These are phyloP conservation scores for Andrena fulva DNA, from an alignment of 2,888 invertebrate species.

Conservation along the genomic window DNA sequence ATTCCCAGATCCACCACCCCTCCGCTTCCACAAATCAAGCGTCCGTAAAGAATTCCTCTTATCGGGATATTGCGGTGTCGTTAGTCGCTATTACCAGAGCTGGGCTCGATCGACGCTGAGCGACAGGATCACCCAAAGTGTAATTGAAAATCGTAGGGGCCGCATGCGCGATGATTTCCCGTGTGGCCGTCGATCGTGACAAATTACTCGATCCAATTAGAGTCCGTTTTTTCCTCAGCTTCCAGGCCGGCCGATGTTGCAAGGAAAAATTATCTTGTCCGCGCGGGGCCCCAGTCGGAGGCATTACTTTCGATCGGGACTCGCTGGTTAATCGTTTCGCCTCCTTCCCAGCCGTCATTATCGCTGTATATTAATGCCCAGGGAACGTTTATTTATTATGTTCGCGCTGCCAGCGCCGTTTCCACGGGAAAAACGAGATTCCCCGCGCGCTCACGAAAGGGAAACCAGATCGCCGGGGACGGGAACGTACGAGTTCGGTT, in stretches of 20 bases:
- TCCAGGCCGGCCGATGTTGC: not conserved
- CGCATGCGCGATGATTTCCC: constrained; percentile 44
- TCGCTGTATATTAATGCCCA: constrained; percentile 47
- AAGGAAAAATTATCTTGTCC: constrained; percentile 42
- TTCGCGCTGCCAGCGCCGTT: constrained; percentile 18
- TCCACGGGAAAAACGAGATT: constrained; percentile 43
- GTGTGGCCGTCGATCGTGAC: constrained; percentile 55
- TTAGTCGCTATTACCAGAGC: constrained; percentile 39
- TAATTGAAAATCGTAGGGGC: constrained; percentile 53
- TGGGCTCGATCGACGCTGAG: constrained; percentile 21
- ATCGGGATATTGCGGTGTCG: constrained; percentile 46
- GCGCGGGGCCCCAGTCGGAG: not conserved
- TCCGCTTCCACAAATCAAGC: too few relatives aligned
- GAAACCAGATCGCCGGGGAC: constrained; percentile 12
- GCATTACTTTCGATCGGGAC: constrained; percentile 58
- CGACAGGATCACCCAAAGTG: constrained; percentile 39
- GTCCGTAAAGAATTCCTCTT: constrained; percentile 17
- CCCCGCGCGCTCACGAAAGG: constrained; percentile 6
- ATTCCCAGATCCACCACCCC: too few relatives aligned
- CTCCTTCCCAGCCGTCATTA: constrained; percentile 51
- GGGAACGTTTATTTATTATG: constrained; percentile 52
- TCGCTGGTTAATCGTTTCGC: constrained; percentile 59
- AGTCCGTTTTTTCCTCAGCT: constrained; percentile 17
- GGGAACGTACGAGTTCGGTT: constrained; percentile 1
- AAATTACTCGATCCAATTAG: constrained; percentile 61